Conservation (phyloP, 2,113 vertebrate species). For the Eptesicus fuscus region DNA sequence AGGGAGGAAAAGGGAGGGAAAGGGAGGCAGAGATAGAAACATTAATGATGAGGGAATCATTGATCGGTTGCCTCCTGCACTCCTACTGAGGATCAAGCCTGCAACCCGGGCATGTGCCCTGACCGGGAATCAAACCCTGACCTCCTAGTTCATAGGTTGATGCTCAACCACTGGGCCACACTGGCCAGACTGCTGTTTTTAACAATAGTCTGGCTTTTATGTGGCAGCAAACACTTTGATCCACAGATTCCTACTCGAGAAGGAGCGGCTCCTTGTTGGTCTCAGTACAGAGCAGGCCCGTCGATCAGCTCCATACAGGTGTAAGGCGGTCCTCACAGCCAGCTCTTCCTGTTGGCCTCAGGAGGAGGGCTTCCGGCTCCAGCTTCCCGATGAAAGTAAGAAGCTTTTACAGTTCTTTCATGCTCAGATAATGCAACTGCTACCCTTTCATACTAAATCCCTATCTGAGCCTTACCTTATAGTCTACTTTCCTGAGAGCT, state of each 20-base stretch:
- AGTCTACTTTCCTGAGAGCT: not conserved
- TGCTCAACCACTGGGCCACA: too few relatives aligned
- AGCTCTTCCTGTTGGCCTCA: not conserved
- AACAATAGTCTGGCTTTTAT: not conserved
- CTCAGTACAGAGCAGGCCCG: not conserved
- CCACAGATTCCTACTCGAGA: not conserved
- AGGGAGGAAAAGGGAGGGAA: too few relatives aligned
- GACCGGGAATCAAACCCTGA: too few relatives aligned
- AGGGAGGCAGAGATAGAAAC: too few relatives aligned
- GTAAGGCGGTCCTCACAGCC: not conserved
- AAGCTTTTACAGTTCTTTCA: not conserved
- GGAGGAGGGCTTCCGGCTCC: not conserved
- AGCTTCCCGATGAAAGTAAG: not conserved
- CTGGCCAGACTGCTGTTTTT: not conserved
- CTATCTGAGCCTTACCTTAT: not conserved
- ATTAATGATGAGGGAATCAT: too few relatives aligned
- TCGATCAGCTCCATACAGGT: not conserved
- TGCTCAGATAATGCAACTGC: not conserved
- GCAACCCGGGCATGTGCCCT: too few relatives aligned
- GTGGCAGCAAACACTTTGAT: not conserved
- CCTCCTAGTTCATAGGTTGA: too few relatives aligned
- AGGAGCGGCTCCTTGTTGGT: not conserved
- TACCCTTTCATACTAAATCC: not conserved
- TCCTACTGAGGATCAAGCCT: too few relatives aligned
- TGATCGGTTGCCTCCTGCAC: too few relatives aligned